Evolutionary conservation across 1,140 invertebrate species (phyloP).

Genomic region (Macrobrachium nipponense): DNA sequence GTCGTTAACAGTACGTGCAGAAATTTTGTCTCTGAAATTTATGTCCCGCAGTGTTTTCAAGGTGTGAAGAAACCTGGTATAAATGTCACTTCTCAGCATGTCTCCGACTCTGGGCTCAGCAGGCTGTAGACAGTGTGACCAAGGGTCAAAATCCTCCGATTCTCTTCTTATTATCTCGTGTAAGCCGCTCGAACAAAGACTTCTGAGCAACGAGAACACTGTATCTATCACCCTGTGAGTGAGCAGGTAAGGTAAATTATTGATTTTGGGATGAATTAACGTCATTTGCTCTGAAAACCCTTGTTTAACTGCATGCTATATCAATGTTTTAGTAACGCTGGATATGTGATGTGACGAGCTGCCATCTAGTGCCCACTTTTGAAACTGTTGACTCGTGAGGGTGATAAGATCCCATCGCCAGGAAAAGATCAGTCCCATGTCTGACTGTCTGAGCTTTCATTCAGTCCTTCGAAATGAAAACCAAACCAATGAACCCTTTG

Average conservation of each 20-base stretch:
- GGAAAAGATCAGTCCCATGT: neutral
- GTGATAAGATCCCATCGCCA: neutral
- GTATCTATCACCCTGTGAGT: too few relatives aligned
- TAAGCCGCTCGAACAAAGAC: neutral
- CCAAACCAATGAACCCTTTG: too few relatives aligned
- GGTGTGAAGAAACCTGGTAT: slow-evolving; percentile 61
- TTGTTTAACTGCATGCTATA: too few relatives aligned
- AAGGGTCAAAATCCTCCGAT: neutral
- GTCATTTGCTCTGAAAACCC: too few relatives aligned
- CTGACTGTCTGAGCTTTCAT: too few relatives aligned
- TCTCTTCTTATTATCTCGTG: neutral
- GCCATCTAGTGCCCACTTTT: slow-evolving; percentile 39
- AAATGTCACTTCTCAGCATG: slow-evolving; percentile 61
- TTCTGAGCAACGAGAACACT: too few relatives aligned
- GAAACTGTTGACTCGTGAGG: slow-evolving; percentile 27
- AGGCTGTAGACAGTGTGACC: slow-evolving; percentile 21
- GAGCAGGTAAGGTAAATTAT: too few relatives aligned
- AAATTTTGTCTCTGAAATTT: slow-evolving; percentile 62
- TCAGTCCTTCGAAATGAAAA: too few relatives aligned
- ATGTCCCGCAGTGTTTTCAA: slow-evolving; percentile 62
- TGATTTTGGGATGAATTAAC: too few relatives aligned
- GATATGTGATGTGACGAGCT: slow-evolving; percentile 27
- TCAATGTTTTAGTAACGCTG: neutral
- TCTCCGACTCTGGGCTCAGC: slow-evolving; percentile 46
- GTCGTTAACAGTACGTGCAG: slow-evolving; percentile 47